Evolutionary conservation across 1,140 invertebrate genomes (phyloP), one percentile per base, ranked within the genome.

Genomic region (Periplaneta americana): DNA sequence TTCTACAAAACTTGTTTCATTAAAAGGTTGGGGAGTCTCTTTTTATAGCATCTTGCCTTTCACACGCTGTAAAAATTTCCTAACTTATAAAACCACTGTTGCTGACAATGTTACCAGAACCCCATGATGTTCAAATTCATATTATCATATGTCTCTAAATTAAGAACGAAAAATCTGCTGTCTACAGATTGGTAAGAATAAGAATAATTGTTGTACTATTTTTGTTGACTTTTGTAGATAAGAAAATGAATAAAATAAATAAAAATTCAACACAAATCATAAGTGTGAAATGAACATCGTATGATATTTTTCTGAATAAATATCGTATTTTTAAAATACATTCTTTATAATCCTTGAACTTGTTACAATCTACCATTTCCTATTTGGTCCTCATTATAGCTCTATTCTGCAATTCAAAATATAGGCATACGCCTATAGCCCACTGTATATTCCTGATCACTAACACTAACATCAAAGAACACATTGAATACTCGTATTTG

Each of bases 191-290:
- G 75, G 76, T 81, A 37, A 15, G 39, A 18, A 15, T 48, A 22
- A 48, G 39, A 18, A 5, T 66, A 66, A 66, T n/a, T 66, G 48
- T 66, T 66, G n/a, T 66, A 66, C 28, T 66, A 66, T 39, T 82
- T 66, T 76, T 82, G 74, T 39, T 74, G 39, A 77, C 39, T 82
- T 78, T 82, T 82, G 77, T 78, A 82, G 77, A 82, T 82, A 82
- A 57, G 28, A 48, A 33, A 10, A 37, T 77, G 33, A 77, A 34
- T 34, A 77, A 77, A 77, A 66, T 66, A 66, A n/a, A 66, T 28
- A 66, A 28, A 66, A n/a, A 66, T n/a, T 66, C 22, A n/a, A 28
- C 48, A 2, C n/a, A 28, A 9, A 66, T 66, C 48, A 66, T 28
- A 48, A 10, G n/a, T 6, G n/a, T 15, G 6, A 15, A 15, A 48